Percentiles rank a stretch among this genome's conserved stretches.
Evolutionary conservation across 2,113 vertebrate species (phyloP).

Genomic region (Polypterus senegalus): DNA sequence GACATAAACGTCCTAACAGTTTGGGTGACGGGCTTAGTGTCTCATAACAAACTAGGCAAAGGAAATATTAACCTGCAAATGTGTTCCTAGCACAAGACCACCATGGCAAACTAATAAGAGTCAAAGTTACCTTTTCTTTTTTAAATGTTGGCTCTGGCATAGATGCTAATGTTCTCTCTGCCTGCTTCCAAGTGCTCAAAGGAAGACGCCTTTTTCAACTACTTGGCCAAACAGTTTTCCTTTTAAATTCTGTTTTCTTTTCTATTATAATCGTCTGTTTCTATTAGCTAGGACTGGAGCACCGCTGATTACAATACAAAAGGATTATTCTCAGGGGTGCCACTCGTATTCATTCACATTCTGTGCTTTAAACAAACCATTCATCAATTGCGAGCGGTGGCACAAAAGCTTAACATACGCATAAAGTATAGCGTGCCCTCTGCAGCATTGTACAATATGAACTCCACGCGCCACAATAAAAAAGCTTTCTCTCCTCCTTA

Average conservation of each 20-base stretch:
- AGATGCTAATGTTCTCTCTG: neutral
- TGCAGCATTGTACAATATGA: slow-evolving; percentile 17
- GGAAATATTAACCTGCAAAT: no score
- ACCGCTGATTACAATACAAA: slow-evolving; percentile 47
- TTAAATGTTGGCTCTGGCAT: neutral
- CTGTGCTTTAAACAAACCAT: slow-evolving; percentile 44
- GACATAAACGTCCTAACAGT: no score
- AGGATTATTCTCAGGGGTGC: slow-evolving; percentile 50
- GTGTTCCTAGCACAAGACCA: no score
- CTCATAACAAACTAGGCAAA: no score
- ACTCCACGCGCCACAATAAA: neutral
- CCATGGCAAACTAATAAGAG: neutral
- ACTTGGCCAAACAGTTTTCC: slow-evolving; percentile 15
- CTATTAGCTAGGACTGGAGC: slow-evolving; percentile 42
- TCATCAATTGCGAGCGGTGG: slow-evolving; percentile 44
- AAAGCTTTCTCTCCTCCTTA: neutral
- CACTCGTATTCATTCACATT: slow-evolving; percentile 47
- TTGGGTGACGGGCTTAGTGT: no score
- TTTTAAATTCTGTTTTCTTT: slow-evolving; percentile 41
- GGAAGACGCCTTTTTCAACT: neutral
- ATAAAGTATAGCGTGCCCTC: slow-evolving; percentile 3
- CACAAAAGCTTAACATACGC: slow-evolving; percentile 25
- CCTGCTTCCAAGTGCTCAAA: no score
- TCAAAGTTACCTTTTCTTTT: neutral
- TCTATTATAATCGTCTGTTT: slow-evolving; percentile 43